Evolutionary conservation across 2,888 invertebrate species (phyloP).

Genomic region (Gymnosoma rotundatum): DNA sequence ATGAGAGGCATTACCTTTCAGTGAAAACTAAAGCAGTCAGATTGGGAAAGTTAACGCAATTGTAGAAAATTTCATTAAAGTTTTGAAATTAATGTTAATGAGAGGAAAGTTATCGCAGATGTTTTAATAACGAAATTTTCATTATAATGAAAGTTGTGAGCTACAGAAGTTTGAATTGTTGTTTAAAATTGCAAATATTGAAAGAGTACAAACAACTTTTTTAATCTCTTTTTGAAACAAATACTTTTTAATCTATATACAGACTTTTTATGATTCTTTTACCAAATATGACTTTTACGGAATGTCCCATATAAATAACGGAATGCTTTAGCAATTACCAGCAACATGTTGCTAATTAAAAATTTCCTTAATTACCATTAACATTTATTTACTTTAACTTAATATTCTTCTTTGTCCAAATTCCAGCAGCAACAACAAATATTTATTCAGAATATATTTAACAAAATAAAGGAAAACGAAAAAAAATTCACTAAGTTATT

Average conservation of each 20-base stretch:
- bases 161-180: too few relatives aligned
- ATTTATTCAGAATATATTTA: not conserved
- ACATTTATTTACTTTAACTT: not conserved
- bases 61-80: not conserved
- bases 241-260: too few relatives aligned
- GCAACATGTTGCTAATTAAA: not conserved
- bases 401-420: not conserved
- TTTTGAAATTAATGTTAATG: too few relatives aligned
- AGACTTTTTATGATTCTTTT: too few relatives aligned
- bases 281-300: too few relatives aligned
- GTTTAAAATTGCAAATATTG: too few relatives aligned
- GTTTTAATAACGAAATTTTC: too few relatives aligned
- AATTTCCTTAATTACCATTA: not conserved
- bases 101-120: too few relatives aligned
- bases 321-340: too few relatives aligned
- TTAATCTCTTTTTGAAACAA: too few relatives aligned
- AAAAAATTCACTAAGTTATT: constrained; percentile 48
- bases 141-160: too few relatives aligned
- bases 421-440: not conserved
- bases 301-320: not conserved
- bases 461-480: not conserved
- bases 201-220: not conserved
- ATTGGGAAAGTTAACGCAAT: constrained; percentile 7
- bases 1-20: constrained; percentile 4
- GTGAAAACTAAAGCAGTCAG: not conserved